A percentile compares a stretch with the other conserved stretches of the same genome.
Conservation (phyloP, 53 echinoderm and acorn worm species). For the Arbacia lixula region DNA sequence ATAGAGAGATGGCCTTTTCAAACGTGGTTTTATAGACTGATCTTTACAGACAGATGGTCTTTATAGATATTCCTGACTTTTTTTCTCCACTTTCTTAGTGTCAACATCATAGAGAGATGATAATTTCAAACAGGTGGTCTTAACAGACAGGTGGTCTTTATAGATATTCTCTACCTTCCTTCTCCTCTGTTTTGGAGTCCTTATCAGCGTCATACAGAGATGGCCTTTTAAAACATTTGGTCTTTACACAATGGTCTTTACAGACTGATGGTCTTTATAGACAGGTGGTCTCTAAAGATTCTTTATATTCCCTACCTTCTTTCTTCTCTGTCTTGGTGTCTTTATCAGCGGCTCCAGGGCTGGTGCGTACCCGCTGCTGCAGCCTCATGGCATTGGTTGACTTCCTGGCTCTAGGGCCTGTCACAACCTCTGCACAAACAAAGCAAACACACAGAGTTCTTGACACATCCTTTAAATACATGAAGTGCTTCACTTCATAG, state of each 20-base stretch:
- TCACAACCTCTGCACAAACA: not conserved
- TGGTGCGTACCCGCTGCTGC: not conserved
- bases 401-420: constrained; percentile 31
- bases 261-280: too few species aligned
- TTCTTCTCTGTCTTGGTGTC: not conserved
- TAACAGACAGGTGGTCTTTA: not conserved
- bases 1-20: too few species aligned
- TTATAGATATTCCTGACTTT: too few species aligned
- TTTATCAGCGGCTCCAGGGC: constrained; percentile 10
- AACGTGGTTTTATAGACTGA: too few species aligned
- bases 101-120: too few species aligned
- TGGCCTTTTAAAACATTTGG: not conserved
- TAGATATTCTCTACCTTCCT: constrained; percentile 14
- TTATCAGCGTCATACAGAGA: not conserved
- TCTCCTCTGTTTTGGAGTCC: not conserved
- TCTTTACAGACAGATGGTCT: too few species aligned
- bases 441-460: too few species aligned
- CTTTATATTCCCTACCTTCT: constrained; percentile 14
- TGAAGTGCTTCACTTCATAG: too few species aligned
- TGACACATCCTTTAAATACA: too few species aligned
- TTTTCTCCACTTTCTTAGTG: too few species aligned
- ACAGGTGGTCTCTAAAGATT: not conserved
- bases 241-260: not conserved
- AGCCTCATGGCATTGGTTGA: constrained; percentile 10
- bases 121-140: not conserved